Percentiles rank a stretch among this genome's conserved stretches.
phyloP scores from a whole-genome alignment of 2,888 invertebrate genomes.

The Heliconius ethilla region DNA sequence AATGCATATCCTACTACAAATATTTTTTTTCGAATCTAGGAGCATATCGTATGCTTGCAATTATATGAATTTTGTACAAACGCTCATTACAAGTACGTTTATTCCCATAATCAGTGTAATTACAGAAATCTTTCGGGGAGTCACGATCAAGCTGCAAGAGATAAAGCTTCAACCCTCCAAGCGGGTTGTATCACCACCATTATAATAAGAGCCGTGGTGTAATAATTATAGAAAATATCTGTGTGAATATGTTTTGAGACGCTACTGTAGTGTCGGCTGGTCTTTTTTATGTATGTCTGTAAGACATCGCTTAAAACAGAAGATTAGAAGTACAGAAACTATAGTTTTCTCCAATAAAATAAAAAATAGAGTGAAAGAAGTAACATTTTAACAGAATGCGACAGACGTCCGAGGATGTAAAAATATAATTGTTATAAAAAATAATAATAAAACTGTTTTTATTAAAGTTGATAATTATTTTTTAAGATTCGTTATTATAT shows the following conservation, averaged over 20 bases:
- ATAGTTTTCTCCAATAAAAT: no score
- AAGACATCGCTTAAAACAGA: no score
- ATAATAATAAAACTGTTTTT: no score
- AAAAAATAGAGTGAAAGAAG: no score
- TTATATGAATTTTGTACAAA: conserved; percentile 44
- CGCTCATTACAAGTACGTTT: conserved; percentile 45
- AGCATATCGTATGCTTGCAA: conserved; percentile 15
- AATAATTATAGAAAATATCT: conserved; percentile 16
- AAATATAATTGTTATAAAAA: no score
- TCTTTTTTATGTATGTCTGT: neutral
- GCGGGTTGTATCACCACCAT: conserved; percentile 61
- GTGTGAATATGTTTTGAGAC: neutral
- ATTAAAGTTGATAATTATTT: no score
- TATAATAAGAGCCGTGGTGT: conserved; percentile 50
- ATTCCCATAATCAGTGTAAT: conserved; percentile 77
- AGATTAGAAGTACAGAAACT: neutral
- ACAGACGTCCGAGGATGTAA: no score
- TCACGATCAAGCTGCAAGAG: conserved; percentile 79
- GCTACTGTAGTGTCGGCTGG: neutral
- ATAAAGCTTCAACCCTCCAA: conserved; percentile 76
- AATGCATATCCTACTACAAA: neutral
- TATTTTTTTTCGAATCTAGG: neutral
- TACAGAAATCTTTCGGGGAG: conserved; percentile 77
- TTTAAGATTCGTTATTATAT: no score
- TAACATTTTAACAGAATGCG: no score